A percentile compares a stretch with the other conserved stretches of the same genome.
Evolutionary conservation across 2,113 vertebrate genomes (phyloP).

Genomic region (Rhinolophus ferrumequinum): DNA sequence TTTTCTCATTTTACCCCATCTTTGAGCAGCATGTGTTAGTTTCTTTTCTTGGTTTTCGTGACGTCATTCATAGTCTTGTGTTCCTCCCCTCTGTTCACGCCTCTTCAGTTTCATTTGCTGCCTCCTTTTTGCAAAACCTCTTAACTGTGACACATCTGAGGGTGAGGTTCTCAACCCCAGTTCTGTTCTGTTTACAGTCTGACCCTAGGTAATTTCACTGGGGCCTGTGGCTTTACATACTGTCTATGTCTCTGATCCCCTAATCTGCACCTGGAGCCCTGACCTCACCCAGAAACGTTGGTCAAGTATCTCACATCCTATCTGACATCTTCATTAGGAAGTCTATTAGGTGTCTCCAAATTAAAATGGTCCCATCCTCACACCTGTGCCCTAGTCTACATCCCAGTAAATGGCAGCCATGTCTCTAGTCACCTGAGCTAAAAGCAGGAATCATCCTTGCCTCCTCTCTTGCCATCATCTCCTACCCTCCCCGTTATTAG

Average conservation of each 20-base stretch:
- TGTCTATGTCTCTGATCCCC: neutral
- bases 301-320: neutral
- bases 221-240: neutral
- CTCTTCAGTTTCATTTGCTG: constrained; percentile 30
- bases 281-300: neutral
- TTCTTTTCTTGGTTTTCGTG: constrained; percentile 63
- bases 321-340: neutral
- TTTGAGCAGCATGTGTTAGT: neutral
- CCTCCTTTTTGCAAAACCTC: constrained; percentile 35
- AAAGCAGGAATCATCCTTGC: neutral
- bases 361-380: neutral
- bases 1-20: neutral
- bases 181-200: neutral
- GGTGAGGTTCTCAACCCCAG: neutral
- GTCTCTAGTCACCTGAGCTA: neutral
- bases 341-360: neutral
- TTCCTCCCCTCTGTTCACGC: neutral
- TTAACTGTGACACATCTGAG: neutral
- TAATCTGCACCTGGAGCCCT: neutral
- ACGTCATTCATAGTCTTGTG: neutral
- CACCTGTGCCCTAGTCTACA: neutral
- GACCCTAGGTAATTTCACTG: neutral
- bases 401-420: neutral
- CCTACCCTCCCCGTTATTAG: neutral
- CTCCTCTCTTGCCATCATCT: neutral